Conservation (phyloP, 2,113 vertebrate species). For the Todiramphus chloris region DNA sequence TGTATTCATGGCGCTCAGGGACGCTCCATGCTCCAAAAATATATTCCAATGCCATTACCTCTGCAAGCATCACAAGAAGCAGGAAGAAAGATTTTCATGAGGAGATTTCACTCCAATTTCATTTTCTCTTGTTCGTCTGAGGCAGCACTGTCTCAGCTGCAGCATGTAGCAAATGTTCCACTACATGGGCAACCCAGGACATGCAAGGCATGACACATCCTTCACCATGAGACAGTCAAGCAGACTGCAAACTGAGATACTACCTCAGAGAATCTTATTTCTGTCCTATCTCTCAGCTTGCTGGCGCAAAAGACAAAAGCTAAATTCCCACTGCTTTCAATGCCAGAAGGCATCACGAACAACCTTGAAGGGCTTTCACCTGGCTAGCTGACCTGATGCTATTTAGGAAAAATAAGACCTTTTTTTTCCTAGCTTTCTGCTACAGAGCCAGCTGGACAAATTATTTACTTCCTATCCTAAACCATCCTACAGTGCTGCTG, state of each 20-base stretch:
- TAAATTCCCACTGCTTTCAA: not conserved
- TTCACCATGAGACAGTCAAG: accelerated
- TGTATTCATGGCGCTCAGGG: not conserved
- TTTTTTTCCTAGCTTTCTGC: not conserved
- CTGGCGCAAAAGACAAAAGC: not conserved
- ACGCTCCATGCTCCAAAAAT: not conserved
- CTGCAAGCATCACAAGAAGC: not conserved
- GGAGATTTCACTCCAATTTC: not conserved
- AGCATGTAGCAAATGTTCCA: not conserved
- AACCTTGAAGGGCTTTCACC: not conserved
- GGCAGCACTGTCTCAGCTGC: not conserved
- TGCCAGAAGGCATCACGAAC: not conserved
- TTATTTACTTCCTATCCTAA: not conserved
- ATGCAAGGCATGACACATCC: accelerated
- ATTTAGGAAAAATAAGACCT: not conserved
- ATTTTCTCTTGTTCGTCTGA: not conserved
- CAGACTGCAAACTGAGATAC: not conserved
- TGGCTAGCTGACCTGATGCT: not conserved
- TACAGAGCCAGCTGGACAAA: not conserved
- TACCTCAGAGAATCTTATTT: not conserved
- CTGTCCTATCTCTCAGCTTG: not conserved
- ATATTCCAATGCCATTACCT: not conserved
- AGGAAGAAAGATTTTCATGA: not conserved
- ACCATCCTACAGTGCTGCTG: not conserved
- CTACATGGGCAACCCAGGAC: not conserved